Base-by-base conservation (phyloP, 2,113 vertebrate species). In the Phoenicopterus ruber region DNA sequence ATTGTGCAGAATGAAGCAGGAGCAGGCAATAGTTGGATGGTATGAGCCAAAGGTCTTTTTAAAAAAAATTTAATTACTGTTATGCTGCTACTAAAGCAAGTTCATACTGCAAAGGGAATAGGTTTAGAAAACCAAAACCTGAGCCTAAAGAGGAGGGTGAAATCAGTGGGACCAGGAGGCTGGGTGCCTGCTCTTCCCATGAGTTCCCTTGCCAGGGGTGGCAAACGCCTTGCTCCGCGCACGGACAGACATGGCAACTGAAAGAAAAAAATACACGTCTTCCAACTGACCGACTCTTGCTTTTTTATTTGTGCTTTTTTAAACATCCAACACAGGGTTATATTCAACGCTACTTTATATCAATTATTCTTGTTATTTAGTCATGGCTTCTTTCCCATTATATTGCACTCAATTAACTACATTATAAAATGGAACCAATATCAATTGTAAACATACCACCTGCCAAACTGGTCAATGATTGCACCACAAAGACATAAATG, bases 401-500 rank as follows among this genome's bases (percentile, higher is more conserved):
- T 8, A 22, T 3, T 46, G 42, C 28, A 12, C n/a, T 50, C 22
- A 78, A 74, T 77, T 36, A 61, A 86, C 52, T 66, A 59, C 28
- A 13, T 28, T 36, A 57, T 9, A 59, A 88, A 90, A 82, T 34
- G 13, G 24, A 86, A 59, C 38, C 28, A 3, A 3, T 81, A 91
- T 13, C 49, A 78, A 82, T 82, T 69, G 74, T 1, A 66, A 88
- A 59, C 42, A 17, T 74, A 24, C 50, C 90, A 71, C 74, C 47
- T 0, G 18, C 46, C 85, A 87, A 91, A 90, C 89, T 94, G 82
- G 93, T 94, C 96, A 92, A 24, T 17, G 85, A 83, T 79, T 95
- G 86, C 89, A 21, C 82, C 94, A 94, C n/a, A 34, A 59, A 76
- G 69, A 73, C 91, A 21, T 58, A 93, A 97, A 96, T 92, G 29